Evolutionary conservation across 1,140 invertebrate species (phyloP).

Genomic region (Harpegnathos saltator): DNA sequence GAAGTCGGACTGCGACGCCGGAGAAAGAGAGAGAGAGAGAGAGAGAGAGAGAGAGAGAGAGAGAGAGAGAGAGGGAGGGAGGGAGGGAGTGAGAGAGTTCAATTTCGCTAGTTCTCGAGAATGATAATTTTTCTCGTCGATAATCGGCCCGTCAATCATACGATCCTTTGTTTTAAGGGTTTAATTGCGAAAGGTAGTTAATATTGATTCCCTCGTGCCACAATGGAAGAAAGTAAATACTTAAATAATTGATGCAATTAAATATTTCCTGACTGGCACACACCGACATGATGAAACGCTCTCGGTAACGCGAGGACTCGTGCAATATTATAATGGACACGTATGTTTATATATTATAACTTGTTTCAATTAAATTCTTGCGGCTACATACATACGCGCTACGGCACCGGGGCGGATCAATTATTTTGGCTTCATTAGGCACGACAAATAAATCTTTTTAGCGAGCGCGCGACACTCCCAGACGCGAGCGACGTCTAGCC

Average conservation of each 20-base stretch:
- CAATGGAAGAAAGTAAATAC: constrained; percentile 65
- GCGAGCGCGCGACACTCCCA: too few relatives aligned
- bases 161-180: constrained; percentile 54
- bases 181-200: constrained; percentile 68
- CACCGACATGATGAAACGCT: constrained; percentile 15
- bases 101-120: constrained; percentile 53
- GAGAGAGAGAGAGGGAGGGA: too few relatives aligned
- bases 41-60: too few relatives aligned
- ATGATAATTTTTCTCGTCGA: constrained; percentile 54
- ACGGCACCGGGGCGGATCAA: constrained; percentile 8
- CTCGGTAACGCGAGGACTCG: constrained; percentile 12
- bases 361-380: constrained; percentile 39
- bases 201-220: constrained; percentile 58
- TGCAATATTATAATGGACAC: constrained; percentile 43
- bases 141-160: constrained; percentile 55
- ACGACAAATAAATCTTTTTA: constrained; percentile 24
- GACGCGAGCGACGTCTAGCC: background rate
- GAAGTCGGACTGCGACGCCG: constrained; percentile 19
- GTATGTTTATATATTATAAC: constrained; percentile 24
- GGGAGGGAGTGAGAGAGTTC: background rate
- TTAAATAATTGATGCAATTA: constrained; percentile 47
- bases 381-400: background rate
- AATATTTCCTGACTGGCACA: constrained; percentile 60
- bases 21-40: too few relatives aligned
- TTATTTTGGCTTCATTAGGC: constrained; percentile 21